Base-by-base conservation (phyloP, 2,113 vertebrate species). In the Chrysemys picta region DNA sequence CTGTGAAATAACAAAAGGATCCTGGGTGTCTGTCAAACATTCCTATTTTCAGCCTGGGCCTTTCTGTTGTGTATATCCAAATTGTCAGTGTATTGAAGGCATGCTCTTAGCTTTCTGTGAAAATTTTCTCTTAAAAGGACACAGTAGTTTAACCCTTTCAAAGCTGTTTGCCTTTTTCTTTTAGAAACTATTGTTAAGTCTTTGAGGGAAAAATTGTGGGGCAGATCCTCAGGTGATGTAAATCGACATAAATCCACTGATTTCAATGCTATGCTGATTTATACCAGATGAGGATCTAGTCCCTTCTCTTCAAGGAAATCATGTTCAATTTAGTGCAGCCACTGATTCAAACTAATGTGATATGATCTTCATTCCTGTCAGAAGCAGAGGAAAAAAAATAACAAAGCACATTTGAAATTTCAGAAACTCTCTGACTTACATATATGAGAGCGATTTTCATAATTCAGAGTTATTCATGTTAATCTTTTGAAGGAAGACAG, bases 401-500 rank as follows among this genome's bases (percentile, higher is more conserved):
- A 29, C 17, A 49, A 84, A 27, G 72, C 35, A 21, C 45, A 53
- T 91, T 65, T 50, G 84, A 86, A 80, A 80, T 57, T 89, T 50
- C 79, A 84, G 79, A 89, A 91, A 95, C 52, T 0, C n/a, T 82
- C 10, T 45, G 52, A 38, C 57, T 91, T 92, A 91, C 82, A 10
- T 95, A 97, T 97, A 89, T 95, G 45, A 93, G 92, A 94, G 45
- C 3, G 52, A 90, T 85, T 94, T 79, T 90, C 93, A 90, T 96
- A 97, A 95, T 89, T 93, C 22, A 0, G 31, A 90, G 89, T 94
- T 87, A 35, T 92, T 94, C 83, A 6, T 84, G 92, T 84, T 95
- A 96, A 97, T 97, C 94, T 97, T 96, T 92, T 93, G 93, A 89
- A 93, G 97, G 96, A 97, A 96, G 91, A 93, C 57, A 9, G 87